Evolutionary conservation across 1,140 invertebrate species (phyloP), one percentile per base, ranked within the genome.

Genomic region (Meloidogyne exigua): DNA sequence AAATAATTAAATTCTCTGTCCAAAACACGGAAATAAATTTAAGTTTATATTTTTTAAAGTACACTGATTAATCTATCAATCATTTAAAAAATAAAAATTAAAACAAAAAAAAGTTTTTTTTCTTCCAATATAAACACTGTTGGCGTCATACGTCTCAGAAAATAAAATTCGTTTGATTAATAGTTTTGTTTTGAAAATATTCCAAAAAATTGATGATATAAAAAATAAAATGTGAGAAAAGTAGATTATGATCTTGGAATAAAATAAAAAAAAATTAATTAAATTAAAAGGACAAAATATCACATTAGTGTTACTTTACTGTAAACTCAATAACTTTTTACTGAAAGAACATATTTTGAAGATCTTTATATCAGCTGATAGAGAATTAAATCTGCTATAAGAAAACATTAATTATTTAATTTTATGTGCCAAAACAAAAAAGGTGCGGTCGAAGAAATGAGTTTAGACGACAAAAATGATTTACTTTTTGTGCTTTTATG

Each of bases 21-120:
- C 0, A 57, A 57, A 57, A 57, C 18, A 3, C 13, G 49, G 49
- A 57, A 57, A 57, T 57, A 57, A n/a, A 57, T 39, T 39, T 39
- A n/a, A n/a, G 7, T 57, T n/a, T 3, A 3, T 32, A 32, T 57
- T 15, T 44, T 13, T 44, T n/a, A n/a, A 12, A n/a, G 18, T 57
- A 57, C 3, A 57, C 18, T 9, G n/a, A 57, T n/a, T n/a, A n/a
- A 57, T n/a, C 13, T n/a, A 57, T 57, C 49, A 57, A 57, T 57
- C 49, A 57, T n/a, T 7, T 5, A 49, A 18, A 49, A 49, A 49
- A 49, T 15, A n/a, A n/a, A 18, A 39, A 57, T n/a, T 9, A 57
- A n/a, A 57, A 57, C n/a, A 57, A 57, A 57, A 57, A 18, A 57
- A 49, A 49, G n/a, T n/a, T n/a, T 49, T n/a, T 57, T 57, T n/a